Conservation (phyloP, 1,140 invertebrate genomes). For the Meloidogyne floridensis region DNA sequence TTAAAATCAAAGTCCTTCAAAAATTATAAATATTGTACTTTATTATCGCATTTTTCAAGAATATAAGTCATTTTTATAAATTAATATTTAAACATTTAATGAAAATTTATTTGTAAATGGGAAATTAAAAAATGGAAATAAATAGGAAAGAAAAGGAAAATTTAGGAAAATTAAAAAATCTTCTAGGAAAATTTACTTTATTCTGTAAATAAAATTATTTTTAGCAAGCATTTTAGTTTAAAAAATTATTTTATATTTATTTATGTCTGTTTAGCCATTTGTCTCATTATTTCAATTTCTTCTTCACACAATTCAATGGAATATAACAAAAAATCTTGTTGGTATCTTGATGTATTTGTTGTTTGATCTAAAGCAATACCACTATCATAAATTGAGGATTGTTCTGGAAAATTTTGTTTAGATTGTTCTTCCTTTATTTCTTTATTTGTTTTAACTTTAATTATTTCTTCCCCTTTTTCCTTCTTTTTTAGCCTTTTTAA, state of each 20-base stretch:
- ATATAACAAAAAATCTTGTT: constrained; percentile 20
- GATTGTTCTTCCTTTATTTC: neutral
- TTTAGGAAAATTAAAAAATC: too few relatives aligned
- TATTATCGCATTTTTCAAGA: too few relatives aligned
- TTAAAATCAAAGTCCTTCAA: too few relatives aligned
- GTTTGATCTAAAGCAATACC: constrained; percentile 29
- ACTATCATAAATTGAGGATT: constrained; percentile 14
- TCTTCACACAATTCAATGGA: constrained; percentile 18
- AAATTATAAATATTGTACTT: too few relatives aligned
- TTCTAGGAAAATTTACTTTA: too few relatives aligned
- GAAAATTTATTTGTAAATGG: too few relatives aligned
- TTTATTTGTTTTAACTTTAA: constrained; percentile 10
- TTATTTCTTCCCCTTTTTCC: neutral
- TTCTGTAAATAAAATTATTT: too few relatives aligned
- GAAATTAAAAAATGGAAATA: too few relatives aligned
- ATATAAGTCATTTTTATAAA: too few relatives aligned
- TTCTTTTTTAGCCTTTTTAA: neutral
- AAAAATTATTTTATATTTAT: neutral
- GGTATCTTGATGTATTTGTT: neutral
- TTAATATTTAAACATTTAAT: too few relatives aligned
- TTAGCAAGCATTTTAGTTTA: too few relatives aligned
- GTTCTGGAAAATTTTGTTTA: neutral
- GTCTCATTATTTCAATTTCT: constrained; percentile 23
- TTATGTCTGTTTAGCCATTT: neutral
- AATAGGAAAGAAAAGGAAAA: too few relatives aligned